Evolutionary conservation across 2,797 vertebrate species (phyloP).

Genomic region (Delichon dasypus): DNA sequence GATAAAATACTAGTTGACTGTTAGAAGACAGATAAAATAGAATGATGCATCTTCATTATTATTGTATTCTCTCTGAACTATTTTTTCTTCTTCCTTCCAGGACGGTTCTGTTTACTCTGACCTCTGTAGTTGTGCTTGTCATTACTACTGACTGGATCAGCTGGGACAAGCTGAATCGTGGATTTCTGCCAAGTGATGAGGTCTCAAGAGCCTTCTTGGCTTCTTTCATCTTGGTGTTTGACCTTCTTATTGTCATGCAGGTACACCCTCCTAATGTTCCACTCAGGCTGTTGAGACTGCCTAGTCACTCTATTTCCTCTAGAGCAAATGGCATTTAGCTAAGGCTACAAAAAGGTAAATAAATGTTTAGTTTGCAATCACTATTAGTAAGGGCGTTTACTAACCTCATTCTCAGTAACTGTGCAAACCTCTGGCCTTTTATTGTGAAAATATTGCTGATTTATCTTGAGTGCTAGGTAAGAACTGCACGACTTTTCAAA

Average conservation of each 20-base stretch:
- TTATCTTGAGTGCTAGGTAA: background rate
- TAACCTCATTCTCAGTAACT: background rate
- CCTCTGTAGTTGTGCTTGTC: constrained; percentile 93
- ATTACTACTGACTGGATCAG: constrained; percentile 99
- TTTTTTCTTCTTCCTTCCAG: constrained; percentile 73
- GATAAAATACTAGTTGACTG: background rate
- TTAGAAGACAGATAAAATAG: background rate
- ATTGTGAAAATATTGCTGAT: background rate
- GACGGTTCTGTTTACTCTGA: constrained; percentile 92
- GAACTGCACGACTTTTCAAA: background rate
- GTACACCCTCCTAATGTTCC: constrained; percentile 72
- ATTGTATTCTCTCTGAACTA: background rate
- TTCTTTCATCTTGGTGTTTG: constrained; percentile 98
- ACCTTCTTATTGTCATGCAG: constrained; percentile 99
- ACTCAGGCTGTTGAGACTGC: background rate
- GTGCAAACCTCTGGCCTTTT: background rate
- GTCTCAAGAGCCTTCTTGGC: constrained; percentile 97
- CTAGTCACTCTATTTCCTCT: background rate
- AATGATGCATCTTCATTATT: background rate
- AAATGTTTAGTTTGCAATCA: background rate
- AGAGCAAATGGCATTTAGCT: background rate
- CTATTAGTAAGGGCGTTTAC: background rate
- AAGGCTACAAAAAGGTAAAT: background rate
- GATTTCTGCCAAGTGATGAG: constrained; percentile 96
- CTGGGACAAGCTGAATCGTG: constrained; percentile 97